These are phyloP conservation scores for Drosophila subsilvestris DNA, from an alignment of 2,888 invertebrate species.

Conservation along the genomic window DNA sequence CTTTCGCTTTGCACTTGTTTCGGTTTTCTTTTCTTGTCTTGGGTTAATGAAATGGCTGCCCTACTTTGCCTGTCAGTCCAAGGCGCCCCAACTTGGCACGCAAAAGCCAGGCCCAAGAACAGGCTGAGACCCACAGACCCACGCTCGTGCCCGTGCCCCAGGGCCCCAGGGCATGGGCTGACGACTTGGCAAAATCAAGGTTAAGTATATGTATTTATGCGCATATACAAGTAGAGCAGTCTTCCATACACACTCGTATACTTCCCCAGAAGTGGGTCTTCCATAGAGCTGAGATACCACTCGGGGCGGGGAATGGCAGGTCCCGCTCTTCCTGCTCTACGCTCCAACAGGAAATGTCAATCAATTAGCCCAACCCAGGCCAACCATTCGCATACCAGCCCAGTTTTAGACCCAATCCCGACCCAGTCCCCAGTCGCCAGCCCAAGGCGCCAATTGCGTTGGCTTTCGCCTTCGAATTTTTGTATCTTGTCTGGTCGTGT, in stretches of 20 bases:
- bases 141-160: not conserved
- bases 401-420: not conserved
- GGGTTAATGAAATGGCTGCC: slow-evolving; percentile 51
- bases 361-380: slow-evolving; percentile 67
- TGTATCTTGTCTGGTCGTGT: slow-evolving; percentile 1
- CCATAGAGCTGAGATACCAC: not conserved
- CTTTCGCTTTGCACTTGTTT: slow-evolving; percentile 8
- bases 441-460: slow-evolving; percentile 35
- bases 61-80: slow-evolving; percentile 43
- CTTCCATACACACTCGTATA: slow-evolving; percentile 38
- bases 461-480: slow-evolving; percentile 9
- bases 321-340: slow-evolving; percentile 15
- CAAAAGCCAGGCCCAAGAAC: slow-evolving; percentile 36
- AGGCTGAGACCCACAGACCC: not conserved
- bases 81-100: slow-evolving; percentile 49
- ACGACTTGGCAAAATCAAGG: slow-evolving; percentile 71
- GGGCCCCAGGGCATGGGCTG: slow-evolving; percentile 17
- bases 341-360: slow-evolving; percentile 75
- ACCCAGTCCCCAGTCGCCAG: not conserved
- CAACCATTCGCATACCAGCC: not conserved
- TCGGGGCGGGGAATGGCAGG: not conserved
- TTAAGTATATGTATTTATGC: slow-evolving; percentile 58
- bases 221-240: slow-evolving; percentile 43
- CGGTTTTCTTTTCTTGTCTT: slow-evolving; percentile 32
- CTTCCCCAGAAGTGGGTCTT: slow-evolving; percentile 10